These are phyloP conservation scores for Microctonus hyperodae DNA, from an alignment of 2,888 invertebrate species.

Conservation along the genomic window DNA sequence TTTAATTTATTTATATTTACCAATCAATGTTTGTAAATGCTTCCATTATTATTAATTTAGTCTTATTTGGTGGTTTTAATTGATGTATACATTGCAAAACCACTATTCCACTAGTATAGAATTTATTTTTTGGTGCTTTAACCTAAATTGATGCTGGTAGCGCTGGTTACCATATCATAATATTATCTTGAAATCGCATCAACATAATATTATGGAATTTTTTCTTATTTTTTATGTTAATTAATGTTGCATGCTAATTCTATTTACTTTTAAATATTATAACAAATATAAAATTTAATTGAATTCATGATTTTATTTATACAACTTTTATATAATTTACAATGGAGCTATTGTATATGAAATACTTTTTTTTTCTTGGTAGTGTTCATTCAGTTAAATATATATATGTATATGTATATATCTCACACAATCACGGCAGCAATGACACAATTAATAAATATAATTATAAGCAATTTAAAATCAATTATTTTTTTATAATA, in stretches of 20 bases:
- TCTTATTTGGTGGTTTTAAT: too few species aligned
- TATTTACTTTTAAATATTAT: too few species aligned
- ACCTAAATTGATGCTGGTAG: too few species aligned
- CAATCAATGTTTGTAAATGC: conserved; percentile 50
- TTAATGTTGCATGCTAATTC: too few species aligned
- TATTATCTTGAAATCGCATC: too few species aligned
- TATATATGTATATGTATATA: not conserved
- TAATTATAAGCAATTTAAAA: not conserved
- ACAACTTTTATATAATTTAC: not conserved
- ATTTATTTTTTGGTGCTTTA: too few species aligned
- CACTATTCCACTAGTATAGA: too few species aligned
- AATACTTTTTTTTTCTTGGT: not conserved
- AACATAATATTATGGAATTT: too few species aligned
- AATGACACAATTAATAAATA: not conserved
- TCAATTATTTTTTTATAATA: not conserved
- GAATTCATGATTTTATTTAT: conserved; percentile 10
- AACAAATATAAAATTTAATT: too few species aligned
- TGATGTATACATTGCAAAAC: too few species aligned
- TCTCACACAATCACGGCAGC: not conserved
- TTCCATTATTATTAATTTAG: conserved; percentile 52
- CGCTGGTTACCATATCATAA: too few species aligned
- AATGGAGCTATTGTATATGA: not conserved
- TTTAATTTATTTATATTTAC: conserved; percentile 38
- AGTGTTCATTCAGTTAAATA: not conserved
- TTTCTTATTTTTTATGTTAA: too few species aligned